phyloP scores from a whole-genome alignment of 2,888 invertebrate species.

The Hirudinaria manillensis region DNA sequence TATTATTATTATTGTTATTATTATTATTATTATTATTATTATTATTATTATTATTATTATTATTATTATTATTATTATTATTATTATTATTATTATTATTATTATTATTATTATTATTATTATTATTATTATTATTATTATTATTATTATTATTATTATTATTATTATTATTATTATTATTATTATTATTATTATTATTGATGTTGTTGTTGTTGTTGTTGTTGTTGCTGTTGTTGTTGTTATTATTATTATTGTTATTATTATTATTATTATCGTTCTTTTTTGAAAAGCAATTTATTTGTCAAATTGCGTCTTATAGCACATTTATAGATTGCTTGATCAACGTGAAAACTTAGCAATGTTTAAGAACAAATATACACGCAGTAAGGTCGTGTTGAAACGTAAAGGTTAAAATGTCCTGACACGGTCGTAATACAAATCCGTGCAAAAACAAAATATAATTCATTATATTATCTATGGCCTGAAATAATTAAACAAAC shows the following conservation, averaged over 20 bases:
- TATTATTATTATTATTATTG: conserved; percentile 29
- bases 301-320: no score
- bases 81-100: conserved; percentile 25
- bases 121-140: conserved; percentile 32
- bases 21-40: conserved; percentile 26
- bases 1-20: conserved; percentile 19
- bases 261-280: no score
- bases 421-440: no score
- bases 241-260: background rate
- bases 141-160: conserved; percentile 32
- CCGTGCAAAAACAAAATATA: no score
- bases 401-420: no score
- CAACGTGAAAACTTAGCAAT: no score
- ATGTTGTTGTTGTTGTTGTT: conserved; percentile 23
- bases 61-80: conserved; percentile 27
- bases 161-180: conserved; percentile 31
- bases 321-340: no score
- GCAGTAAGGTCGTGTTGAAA: no score
- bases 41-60: conserved; percentile 27
- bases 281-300: no score
- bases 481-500: no score
- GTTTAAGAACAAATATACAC: no score
- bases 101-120: conserved; percentile 30
- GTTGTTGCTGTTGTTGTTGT: conserved; percentile 20
- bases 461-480: no score